phyloP scores from a whole-genome alignment of 2,113 vertebrate species.

The Bungarus multicinctus region DNA sequence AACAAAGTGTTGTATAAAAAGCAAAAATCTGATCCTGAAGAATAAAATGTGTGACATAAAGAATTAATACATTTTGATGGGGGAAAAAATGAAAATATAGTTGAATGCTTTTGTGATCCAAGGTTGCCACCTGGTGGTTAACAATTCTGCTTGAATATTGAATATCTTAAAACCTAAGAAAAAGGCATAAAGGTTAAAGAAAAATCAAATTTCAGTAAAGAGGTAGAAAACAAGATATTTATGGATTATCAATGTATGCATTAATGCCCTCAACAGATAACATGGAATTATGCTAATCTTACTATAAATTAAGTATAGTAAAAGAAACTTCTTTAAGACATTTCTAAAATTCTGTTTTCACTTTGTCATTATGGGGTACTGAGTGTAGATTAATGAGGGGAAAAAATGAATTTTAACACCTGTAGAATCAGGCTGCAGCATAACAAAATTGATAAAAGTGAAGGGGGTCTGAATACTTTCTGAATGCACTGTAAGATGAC shows the following conservation, averaged over 20 bases:
- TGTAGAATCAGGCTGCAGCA: no score
- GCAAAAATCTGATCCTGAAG: not conserved
- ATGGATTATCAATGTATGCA: not conserved
- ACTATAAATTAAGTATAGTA: not conserved
- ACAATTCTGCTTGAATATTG: not conserved
- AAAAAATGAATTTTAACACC: no score
- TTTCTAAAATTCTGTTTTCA: no score
- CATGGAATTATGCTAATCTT: not conserved
- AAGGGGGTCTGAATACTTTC: no score
- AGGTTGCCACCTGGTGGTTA: conserved; percentile 54
- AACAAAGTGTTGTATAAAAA: not conserved
- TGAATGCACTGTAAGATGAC: not conserved
- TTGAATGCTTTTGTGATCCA: conserved; percentile 23
- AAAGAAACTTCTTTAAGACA: not conserved
- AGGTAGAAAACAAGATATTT: not conserved
- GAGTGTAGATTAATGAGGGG: no score
- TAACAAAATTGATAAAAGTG: no score
- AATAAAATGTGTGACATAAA: accelerated
- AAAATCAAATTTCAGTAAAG: accelerated
- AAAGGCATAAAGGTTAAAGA: not conserved
- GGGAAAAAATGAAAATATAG: not conserved
- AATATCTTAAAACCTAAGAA: not conserved
- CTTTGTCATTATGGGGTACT: no score
- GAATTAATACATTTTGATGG: accelerated
- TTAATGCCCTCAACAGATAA: not conserved